Base-by-base conservation (phyloP, 2,113 vertebrate species). In the Upupa epops region DNA sequence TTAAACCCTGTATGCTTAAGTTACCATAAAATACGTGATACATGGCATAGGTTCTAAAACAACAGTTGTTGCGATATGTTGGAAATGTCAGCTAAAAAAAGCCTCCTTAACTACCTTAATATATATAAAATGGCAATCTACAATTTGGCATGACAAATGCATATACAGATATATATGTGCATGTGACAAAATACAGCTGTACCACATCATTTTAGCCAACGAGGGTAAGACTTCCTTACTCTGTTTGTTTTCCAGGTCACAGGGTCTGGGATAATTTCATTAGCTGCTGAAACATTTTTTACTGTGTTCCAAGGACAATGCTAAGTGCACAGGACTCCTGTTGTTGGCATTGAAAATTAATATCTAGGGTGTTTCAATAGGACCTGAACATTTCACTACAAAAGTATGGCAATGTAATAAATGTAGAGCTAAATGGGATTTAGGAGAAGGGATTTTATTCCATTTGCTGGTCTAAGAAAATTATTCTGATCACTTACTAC, bases 61-160 rank as follows among this genome's bases (percentile, higher is more conserved):
- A 94, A 93, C 36, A n/a, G 88, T 94, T 94, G 66, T 85, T 87
- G 78, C 90, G 84, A 79, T 93, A 74, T 82, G 74, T 73, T 93
- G 87, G 52, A 93, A 96, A 94, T 92, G 91, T 89, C 93, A 95
- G 56, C 91, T 92, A 93, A 94, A 95, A 94, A 96, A 93, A 95
- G 25, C 48, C 32, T 89, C 5, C 59, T 86, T 89, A 93, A 64
- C 58, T 40, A 75, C 54, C 61, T 93, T 82, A 87, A 89, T 92
- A 81, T 83, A 88, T 81, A 88, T 78, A 90, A 94, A 92, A 94
- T 82, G 55, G 20, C 71, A 92, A 54, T 85, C 59, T 76, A 84
- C 84, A 93, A 79, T 89, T 94, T 94, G 84, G 55, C 42, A 34
- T 84, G 87, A 84, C 84, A 90, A 81, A 81, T 54, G 73, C 65